Percentiles rank a stretch among this genome's conserved stretches.
Evolutionary conservation across 2,797 vertebrate species (phyloP).

Genomic region (Nasua narica): DNA sequence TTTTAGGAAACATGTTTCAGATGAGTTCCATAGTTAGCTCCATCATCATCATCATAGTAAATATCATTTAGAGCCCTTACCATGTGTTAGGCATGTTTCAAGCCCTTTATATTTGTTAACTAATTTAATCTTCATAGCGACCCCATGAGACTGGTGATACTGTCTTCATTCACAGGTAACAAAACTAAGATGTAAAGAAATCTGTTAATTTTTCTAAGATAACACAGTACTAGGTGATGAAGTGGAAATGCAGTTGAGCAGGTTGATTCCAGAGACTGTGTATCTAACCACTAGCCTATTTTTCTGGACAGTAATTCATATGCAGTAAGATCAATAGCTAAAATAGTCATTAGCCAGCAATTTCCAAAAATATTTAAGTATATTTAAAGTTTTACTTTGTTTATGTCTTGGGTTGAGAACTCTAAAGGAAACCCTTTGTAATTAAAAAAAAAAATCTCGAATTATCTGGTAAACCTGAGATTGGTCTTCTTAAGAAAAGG

Average conservation of each 20-base stretch:
- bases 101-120: not conserved
- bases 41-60: not conserved
- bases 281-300: not conserved
- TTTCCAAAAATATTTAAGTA: not conserved
- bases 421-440: not conserved
- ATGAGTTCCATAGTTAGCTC: not conserved
- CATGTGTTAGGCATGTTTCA: not conserved
- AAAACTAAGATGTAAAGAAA: not conserved
- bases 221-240: not conserved
- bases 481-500: not conserved
- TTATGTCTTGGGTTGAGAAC: not conserved
- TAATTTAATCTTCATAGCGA: not conserved
- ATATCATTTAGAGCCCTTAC: not conserved
- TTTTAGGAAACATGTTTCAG: slow-evolving; percentile 14
- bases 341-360: not conserved
- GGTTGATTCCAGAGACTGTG: not conserved
- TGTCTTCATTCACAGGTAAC: not conserved
- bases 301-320: slow-evolving; percentile 14
- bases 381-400: not conserved
- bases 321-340: not conserved
- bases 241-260: not conserved
- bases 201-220: not conserved
- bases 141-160: not conserved
- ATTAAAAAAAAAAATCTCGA: not conserved
- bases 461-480: not conserved